Base-by-base conservation (phyloP, 2,113 vertebrate genomes). In the Otis tarda region DNA sequence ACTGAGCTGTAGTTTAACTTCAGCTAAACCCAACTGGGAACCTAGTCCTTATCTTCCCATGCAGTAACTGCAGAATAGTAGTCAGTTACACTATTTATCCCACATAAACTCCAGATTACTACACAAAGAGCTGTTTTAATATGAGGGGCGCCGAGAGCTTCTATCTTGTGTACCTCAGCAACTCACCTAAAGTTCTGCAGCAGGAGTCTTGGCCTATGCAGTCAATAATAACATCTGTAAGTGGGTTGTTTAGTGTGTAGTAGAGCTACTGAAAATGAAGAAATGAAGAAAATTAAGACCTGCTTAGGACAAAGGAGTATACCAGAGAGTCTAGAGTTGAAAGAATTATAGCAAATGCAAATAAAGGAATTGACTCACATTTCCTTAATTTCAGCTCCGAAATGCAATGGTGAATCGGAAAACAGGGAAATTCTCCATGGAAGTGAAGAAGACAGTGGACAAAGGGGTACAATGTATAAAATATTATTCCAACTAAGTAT, bases 351-450 rank as follows among this genome's bases (percentile, higher is more conserved):
- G 33, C 17, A 69, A 49, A 64, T 27, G 47, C 27, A 49, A 39
- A 75, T 69, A 73, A 63, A 93, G 67, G 33, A 45, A 30, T 68
- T 98, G 67, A 97, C 37, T 21, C 18, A 5, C 5, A 12, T 37
- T 85, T 95, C 53, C 59, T 83, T 96, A 33, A 5, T 95, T 96
- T 87, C 92, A 99, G 99, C 98, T 99, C 84, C 98, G 99, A 96
- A 99, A 99, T 39, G 99, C 99, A 87, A 99, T 99, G 99, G 99
- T 99, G 97, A 99, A 99, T 97, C 98, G 99, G 87, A 99, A 99
- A 98, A 99, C 99, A 2, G 99, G 99, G 73, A 99, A 98, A 89
- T 99, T 99, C 95, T 99, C 99, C 50, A 99, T 99, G 99, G 99
- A 99, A 95, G 99, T 99, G 95, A 99, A 99, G 97, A 99, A 99